phyloP scores from a whole-genome alignment of 1,140 invertebrate genomes.

The Sycobia sp. region DNA sequence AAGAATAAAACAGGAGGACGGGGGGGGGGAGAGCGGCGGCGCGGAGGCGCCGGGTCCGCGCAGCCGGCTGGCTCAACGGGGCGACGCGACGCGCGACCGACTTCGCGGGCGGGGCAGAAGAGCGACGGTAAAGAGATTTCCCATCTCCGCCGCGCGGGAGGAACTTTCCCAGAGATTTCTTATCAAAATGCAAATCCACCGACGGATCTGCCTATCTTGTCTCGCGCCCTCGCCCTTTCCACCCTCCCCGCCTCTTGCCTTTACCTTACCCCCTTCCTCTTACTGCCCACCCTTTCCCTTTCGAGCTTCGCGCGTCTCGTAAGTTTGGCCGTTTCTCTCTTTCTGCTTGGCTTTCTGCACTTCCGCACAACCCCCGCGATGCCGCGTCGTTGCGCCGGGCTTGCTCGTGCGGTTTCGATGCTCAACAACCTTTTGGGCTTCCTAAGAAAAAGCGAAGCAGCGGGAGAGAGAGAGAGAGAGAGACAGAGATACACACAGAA shows the following conservation, averaged over 20 bases:
- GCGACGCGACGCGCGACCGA: too few species aligned
- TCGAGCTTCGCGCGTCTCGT: constrained; percentile 25
- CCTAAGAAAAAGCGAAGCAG: too few species aligned
- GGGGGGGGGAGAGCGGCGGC: background rate
- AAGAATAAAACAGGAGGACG: constrained; percentile 55
- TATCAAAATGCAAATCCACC: constrained; percentile 62
- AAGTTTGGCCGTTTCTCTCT: constrained; percentile 43
- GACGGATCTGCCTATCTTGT: constrained; percentile 44
- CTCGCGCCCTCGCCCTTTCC: constrained; percentile 28
- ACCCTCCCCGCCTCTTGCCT: constrained; percentile 28
- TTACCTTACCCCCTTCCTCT: constrained; percentile 30
- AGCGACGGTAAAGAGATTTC: constrained; percentile 43
- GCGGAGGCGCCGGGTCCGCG: too few species aligned
- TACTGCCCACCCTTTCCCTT: background rate
- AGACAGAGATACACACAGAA: too few species aligned
- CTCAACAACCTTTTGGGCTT: constrained; percentile 14
- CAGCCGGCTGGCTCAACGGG: too few species aligned
- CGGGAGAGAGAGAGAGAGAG: constrained; percentile 15
- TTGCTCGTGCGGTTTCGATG: constrained; percentile 22
- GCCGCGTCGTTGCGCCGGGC: background rate
- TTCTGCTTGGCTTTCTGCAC: constrained; percentile 23
- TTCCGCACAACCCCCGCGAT: too few species aligned
- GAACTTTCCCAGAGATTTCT: constrained; percentile 60
- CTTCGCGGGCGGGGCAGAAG: background rate
- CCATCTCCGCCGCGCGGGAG: constrained; percentile 38